Evolutionary conservation across 2,888 invertebrate genomes (phyloP).

Genomic region (Malachius bipustulatus): DNA sequence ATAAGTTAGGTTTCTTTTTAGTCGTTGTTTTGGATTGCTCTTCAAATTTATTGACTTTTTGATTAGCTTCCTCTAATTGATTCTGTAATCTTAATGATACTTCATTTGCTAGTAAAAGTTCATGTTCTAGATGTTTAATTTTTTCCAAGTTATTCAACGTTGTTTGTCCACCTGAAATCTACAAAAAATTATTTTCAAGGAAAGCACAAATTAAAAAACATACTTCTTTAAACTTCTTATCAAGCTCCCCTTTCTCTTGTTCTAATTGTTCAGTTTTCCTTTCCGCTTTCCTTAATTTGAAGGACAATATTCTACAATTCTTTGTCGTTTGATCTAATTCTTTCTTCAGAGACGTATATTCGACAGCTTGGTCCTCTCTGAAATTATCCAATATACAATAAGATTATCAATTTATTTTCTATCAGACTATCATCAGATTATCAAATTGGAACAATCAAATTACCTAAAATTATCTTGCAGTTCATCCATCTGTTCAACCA

Average conservation of each 20-base stretch:
- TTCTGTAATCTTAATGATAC: constrained; percentile 55
- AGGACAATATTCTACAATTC: constrained; percentile 95
- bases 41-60: constrained; percentile 39
- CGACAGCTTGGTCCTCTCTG: constrained; percentile 94
- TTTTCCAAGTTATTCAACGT: constrained; percentile 52
- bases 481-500: constrained; percentile 97
- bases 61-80: constrained; percentile 55
- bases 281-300: constrained; percentile 94
- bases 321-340: constrained; percentile 95
- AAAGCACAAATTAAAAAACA: constrained; percentile 10
- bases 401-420: too few species aligned
- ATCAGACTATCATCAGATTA: too few species aligned
- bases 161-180: constrained; percentile 43
- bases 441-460: too few species aligned
- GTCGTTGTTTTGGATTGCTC: constrained; percentile 24
- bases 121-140: constrained; percentile 74
- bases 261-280: constrained; percentile 78
- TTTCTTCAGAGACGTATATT: constrained; percentile 85
- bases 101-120: constrained; percentile 70
- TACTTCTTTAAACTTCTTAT: constrained; percentile 53
- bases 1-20: constrained; percentile 46
- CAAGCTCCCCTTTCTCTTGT: constrained; percentile 65
- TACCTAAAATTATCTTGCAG: constrained; percentile 93
- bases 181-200: constrained; percentile 14
- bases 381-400: too few species aligned